Conservation (phyloP, 2,888 invertebrate species). For the Sphecodes monilicornis region DNA sequence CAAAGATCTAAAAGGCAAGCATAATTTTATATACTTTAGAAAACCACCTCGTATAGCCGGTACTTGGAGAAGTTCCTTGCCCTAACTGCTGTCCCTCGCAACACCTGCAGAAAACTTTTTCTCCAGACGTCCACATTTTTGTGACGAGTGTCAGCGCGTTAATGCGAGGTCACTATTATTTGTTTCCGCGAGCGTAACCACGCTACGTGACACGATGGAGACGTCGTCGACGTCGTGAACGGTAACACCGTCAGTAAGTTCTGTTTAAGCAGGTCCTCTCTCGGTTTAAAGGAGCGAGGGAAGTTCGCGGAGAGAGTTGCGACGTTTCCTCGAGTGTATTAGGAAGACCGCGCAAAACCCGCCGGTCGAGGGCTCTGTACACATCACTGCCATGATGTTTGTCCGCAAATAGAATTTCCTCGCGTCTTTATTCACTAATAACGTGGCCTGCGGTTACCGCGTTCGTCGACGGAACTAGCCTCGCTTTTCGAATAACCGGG, state of each 20-base stretch:
- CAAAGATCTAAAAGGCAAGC: neutral
- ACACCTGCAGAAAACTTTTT: neutral
- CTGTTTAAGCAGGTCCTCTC: slow-evolving; percentile 29
- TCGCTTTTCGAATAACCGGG: slow-evolving; percentile 27
- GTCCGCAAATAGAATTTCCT: slow-evolving; percentile 73
- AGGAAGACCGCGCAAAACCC: slow-evolving; percentile 60
- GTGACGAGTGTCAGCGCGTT: neutral
- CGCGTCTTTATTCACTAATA: slow-evolving; percentile 74
- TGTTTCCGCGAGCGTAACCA: neutral
- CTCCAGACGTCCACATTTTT: neutral
- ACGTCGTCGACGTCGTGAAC: neutral
- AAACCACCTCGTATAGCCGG: neutral
- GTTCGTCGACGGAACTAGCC: slow-evolving; percentile 25
- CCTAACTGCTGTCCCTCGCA: neutral
- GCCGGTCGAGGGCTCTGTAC: slow-evolving; percentile 70
- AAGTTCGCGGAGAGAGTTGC: slow-evolving; percentile 50
- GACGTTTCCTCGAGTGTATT: slow-evolving; percentile 66
- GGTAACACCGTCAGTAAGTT: slow-evolving; percentile 1
- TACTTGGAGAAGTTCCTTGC: neutral
- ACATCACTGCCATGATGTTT: slow-evolving; percentile 66
- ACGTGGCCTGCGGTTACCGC: slow-evolving; percentile 58
- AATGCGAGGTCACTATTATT: slow-evolving; percentile 1
- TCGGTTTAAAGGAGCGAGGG: slow-evolving; percentile 44
- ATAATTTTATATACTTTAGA: neutral
- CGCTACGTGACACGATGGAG: neutral